Evolutionary conservation across 2,113 vertebrate genomes (phyloP).

Genomic region (Oenanthe melanoleuca): DNA sequence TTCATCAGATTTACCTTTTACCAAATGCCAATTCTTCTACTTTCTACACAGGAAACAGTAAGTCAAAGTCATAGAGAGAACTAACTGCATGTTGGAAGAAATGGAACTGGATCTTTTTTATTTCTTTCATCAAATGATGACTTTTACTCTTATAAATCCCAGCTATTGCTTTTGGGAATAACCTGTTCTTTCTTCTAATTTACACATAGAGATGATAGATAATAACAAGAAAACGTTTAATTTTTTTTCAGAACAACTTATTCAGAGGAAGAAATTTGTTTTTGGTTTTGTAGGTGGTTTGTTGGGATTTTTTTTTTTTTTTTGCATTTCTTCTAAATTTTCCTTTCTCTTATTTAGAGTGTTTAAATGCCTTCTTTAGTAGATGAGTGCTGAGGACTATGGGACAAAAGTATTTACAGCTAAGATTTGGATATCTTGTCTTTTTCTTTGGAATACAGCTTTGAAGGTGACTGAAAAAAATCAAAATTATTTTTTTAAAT

Average conservation of each 20-base stretch:
- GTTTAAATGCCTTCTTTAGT: neutral
- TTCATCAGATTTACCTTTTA: neutral
- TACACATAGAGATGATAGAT: rapidly evolving
- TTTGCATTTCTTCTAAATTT: neutral
- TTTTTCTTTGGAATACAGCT: neutral
- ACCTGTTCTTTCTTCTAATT: neutral
- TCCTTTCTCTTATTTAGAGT: neutral
- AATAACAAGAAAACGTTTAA: neutral
- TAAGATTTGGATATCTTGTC: neutral
- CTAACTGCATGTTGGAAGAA: neutral
- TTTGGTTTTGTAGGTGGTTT: neutral
- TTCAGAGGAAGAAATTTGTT: neutral
- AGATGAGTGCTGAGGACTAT: neutral
- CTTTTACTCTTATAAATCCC: neutral
- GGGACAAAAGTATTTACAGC: neutral
- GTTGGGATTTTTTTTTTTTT: neutral
- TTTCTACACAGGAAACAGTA: neutral
- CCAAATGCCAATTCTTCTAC: neutral
- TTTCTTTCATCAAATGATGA: neutral
- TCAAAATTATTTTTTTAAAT: neutral
- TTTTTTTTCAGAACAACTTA: neutral
- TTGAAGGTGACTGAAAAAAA: neutral
- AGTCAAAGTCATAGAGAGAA: neutral
- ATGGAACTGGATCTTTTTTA: neutral
- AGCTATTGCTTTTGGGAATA: neutral